Evolutionary conservation across 2,113 vertebrate genomes (phyloP).

Genomic region (Ptychochromis oligacanthus): DNA sequence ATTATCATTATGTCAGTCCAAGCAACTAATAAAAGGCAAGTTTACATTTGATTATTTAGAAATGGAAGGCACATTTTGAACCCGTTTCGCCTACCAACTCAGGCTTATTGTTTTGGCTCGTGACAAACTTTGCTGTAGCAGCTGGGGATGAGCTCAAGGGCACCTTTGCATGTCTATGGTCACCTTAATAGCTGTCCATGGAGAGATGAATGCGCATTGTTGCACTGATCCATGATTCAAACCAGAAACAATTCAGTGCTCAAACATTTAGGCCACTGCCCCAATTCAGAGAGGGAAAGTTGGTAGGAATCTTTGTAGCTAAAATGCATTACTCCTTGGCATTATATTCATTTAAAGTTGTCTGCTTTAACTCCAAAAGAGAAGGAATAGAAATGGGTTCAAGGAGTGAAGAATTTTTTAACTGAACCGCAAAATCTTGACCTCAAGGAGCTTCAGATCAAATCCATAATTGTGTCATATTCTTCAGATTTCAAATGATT

Average conservation of each 20-base stretch:
- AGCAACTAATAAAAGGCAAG: background rate
- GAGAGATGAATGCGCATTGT: background rate
- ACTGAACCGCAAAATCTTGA: too few relatives aligned
- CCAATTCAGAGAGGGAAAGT: background rate
- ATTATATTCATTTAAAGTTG: too few relatives aligned
- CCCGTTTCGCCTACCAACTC: background rate
- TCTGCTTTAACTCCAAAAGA: too few relatives aligned
- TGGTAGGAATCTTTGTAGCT: background rate
- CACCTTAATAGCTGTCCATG: background rate
- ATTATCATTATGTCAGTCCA: background rate
- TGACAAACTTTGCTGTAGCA: background rate
- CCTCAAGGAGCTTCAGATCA: too few relatives aligned
- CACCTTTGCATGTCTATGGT: background rate
- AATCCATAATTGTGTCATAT: too few relatives aligned
- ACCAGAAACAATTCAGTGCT: background rate
- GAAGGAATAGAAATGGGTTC: too few relatives aligned
- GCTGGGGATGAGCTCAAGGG: constrained; percentile 12
- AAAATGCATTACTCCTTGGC: background rate
- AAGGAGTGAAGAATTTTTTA: too few relatives aligned
- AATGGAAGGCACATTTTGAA: background rate
- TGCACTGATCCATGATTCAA: background rate
- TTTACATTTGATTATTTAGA: background rate
- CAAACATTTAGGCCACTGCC: background rate
- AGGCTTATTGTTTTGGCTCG: background rate
- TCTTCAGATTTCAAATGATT: background rate